Conservation (phyloP, 2,888 invertebrate genomes). For the Muschampia plurimacula region DNA sequence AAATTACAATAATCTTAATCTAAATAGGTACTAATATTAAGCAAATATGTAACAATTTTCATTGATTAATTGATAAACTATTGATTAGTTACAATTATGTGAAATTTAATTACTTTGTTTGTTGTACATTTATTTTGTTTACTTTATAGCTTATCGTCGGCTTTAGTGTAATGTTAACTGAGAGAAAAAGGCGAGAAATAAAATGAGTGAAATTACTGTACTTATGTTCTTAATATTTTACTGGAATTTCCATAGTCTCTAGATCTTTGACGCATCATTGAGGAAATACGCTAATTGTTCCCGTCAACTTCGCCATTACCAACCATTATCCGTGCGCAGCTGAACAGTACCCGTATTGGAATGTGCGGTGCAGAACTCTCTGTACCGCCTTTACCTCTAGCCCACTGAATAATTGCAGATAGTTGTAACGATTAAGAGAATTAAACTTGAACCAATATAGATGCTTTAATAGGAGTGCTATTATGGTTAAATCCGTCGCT, state of each 20-base stretch:
- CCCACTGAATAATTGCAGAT: conserved; percentile 33
- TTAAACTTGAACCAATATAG: conserved; percentile 31
- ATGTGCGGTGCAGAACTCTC: conserved; percentile 57
- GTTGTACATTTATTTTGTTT: too few relatives aligned
- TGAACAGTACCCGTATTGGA: conserved; percentile 56
- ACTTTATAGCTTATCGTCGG: too few relatives aligned
- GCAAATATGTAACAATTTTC: too few relatives aligned
- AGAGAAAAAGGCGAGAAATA: too few relatives aligned
- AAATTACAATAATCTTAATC: too few relatives aligned
- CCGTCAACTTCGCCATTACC: conserved; percentile 55
- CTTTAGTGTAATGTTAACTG: too few relatives aligned
- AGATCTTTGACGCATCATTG: conserved; percentile 44
- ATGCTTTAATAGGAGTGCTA: conserved; percentile 20
- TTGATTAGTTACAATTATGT: too few relatives aligned
- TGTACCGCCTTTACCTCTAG: conserved; percentile 57
- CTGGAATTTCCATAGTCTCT: conserved; percentile 19
- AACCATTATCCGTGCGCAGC: conserved; percentile 18
- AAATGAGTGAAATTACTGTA: too few relatives aligned
- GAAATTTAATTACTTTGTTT: too few relatives aligned
- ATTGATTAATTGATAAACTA: too few relatives aligned
- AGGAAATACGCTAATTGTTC: conserved; percentile 67
- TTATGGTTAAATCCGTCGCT: not conserved
- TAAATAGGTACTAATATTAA: too few relatives aligned
- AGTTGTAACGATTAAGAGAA: conserved; percentile 32
- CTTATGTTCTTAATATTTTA: not conserved